Base-by-base conservation (phyloP, 2,888 invertebrate species). In the Campoplex nolae region DNA sequence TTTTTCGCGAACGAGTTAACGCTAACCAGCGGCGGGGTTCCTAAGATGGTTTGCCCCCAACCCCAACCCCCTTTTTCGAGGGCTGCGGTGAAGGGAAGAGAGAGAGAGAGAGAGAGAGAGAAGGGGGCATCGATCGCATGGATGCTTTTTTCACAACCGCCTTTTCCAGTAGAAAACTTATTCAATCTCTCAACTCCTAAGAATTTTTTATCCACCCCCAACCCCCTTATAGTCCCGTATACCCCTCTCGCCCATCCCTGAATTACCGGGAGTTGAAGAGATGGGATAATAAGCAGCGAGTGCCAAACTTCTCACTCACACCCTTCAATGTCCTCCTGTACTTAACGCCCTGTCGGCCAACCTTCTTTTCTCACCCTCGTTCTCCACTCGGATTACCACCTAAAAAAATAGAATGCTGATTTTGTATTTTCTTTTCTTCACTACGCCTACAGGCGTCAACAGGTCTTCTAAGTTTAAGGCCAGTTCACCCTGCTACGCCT, bases 1-100 rank as follows among this genome's bases (percentile, higher is more conserved):
- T 83, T 83, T 83, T 76, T 83, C 76, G 56, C 82, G 75, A 83
- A 83, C 76, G 82, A 83, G 82, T 83, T 83, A 83, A 76, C 82
- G 68, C 45, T 76, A 75, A 76, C 75, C 70, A 76, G 75, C 58
- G 32, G 70, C 68, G 28, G 58, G 68, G 65, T 16, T 35, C 48
- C 82, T 45, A 82, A 82, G 74, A 82, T 82, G 65, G 42, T 82
- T 56, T 38, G 58, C 56, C 67, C 58, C 73, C 65, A 28, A 13
- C 74, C 54, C 54, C 74, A 35, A 7, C 18, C 11, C 56, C 23
- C 56, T 16, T n/a, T 38, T 35, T 45, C 48, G 42, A 62, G 62
- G 16, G 32, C 16, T 6, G 13, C 32, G 32, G 62, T 16, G 13
- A 62, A 16, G 32, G 13, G 58, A 13, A 28, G 23, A 1, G 8